A percentile compares a stretch with the other conserved stretches of the same genome.
These are phyloP conservation scores for Eubucco bourcierii DNA, from an alignment of 2,113 vertebrate species.

Conservation along the genomic window DNA sequence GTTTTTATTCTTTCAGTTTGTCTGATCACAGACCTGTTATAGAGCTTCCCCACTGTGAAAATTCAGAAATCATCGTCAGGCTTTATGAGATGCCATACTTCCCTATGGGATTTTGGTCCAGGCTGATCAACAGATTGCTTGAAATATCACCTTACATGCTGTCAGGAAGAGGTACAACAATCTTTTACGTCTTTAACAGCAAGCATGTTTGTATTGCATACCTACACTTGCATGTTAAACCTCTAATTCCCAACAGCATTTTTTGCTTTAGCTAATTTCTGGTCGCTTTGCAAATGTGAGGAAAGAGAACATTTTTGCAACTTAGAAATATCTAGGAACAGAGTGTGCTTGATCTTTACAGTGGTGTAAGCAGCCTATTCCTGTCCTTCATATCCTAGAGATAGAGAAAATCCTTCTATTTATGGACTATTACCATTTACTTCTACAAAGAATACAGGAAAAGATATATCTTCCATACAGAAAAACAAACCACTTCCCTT, in stretches of 20 bases:
- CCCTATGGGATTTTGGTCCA: slow-evolving; percentile 96
- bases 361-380: neutral
- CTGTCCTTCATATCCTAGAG: neutral
- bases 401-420: neutral
- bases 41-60: slow-evolving; percentile 93
- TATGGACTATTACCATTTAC: neutral
- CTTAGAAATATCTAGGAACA: neutral
- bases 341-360: neutral
- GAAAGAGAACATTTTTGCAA: neutral
- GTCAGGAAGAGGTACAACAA: slow-evolving; percentile 83
- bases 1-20: slow-evolving; percentile 77
- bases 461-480: neutral
- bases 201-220: neutral
- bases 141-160: slow-evolving; percentile 91
- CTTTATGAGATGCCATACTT: slow-evolving; percentile 97
- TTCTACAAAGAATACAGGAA: neutral
- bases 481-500: neutral
- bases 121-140: slow-evolving; percentile 91
- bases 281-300: neutral
- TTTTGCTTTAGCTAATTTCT: neutral
- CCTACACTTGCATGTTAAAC: neutral
- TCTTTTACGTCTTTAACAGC: neutral
- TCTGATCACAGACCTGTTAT: slow-evolving; percentile 89
- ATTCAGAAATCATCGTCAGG: slow-evolving; percentile 91
- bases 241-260: neutral